phyloP scores from a whole-genome alignment of 2,797 vertebrate genomes.

The Pogoniulus pusillus region DNA sequence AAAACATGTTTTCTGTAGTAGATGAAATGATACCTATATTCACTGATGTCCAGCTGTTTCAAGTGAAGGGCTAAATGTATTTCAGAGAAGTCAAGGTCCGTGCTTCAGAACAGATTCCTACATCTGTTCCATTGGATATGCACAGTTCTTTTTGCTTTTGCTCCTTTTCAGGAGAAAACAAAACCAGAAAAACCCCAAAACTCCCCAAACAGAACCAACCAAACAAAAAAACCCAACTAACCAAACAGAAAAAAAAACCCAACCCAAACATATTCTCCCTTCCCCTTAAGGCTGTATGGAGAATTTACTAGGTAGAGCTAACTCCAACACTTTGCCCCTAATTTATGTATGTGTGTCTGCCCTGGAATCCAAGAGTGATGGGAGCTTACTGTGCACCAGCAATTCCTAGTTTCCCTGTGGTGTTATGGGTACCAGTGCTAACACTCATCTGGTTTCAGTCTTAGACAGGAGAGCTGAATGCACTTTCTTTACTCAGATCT shows the following conservation, averaged over 20 bases:
- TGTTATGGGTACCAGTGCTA: neutral
- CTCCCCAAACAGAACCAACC: too few relatives aligned
- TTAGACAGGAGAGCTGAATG: neutral
- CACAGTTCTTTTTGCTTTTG: neutral
- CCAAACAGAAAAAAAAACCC: too few relatives aligned
- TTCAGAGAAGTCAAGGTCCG: slow-evolving; percentile 22
- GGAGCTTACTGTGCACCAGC: neutral
- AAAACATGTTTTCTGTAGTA: neutral
- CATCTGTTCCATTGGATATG: neutral
- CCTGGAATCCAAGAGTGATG: neutral
- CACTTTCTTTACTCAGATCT: neutral
- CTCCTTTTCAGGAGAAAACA: neutral
- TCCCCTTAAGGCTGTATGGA: fast-evolving
- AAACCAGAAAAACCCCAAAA: too few relatives aligned
- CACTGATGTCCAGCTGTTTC: slow-evolving; percentile 7
- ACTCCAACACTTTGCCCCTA: neutral
- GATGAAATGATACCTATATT: slow-evolving; percentile 32
- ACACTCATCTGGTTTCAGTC: neutral
- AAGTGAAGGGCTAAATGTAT: neutral
- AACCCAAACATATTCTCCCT: too few relatives aligned
- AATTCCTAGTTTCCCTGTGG: neutral
- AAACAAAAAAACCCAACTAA: too few relatives aligned
- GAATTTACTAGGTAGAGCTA: neutral
- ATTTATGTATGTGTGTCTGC: neutral
- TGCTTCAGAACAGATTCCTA: neutral